A percentile compares a stretch with the other conserved stretches of the same genome.
phyloP scores from a whole-genome alignment of 2,797 vertebrate genomes.

The Lepus townsendii region DNA sequence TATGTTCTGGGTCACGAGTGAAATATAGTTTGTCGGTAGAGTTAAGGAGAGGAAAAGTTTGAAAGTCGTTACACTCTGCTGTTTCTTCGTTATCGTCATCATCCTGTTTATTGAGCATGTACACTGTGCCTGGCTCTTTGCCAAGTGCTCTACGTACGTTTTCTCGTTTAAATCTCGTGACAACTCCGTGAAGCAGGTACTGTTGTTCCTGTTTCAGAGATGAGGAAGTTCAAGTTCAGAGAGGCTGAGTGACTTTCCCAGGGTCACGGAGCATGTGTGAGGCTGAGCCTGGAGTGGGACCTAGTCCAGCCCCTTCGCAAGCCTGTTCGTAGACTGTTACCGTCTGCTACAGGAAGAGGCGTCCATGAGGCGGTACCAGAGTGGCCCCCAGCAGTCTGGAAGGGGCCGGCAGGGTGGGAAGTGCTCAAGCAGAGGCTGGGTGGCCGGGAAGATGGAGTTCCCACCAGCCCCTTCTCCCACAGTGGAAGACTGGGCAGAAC shows the following conservation, averaged over 20 bases:
- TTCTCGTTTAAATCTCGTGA: slow-evolving; percentile 9
- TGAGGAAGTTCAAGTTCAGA: neutral
- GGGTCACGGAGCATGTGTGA: neutral
- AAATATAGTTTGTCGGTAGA: neutral
- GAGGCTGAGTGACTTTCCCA: neutral
- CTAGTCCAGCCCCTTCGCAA: neutral
- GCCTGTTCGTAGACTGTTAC: neutral
- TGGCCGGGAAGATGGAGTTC: neutral
- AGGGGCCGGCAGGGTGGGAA: neutral
- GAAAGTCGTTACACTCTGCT: neutral
- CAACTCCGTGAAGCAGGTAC: neutral
- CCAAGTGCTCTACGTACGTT: neutral
- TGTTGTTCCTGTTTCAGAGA: slow-evolving; percentile 4
- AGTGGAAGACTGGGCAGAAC: neutral
- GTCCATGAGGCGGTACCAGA: neutral
- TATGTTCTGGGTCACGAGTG: neutral
- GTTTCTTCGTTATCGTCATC: neutral
- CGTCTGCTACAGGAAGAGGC: neutral
- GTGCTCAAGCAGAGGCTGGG: neutral
- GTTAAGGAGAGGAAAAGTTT: neutral
- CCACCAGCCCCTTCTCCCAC: neutral
- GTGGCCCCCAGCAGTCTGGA: neutral
- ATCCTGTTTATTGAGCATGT: neutral
- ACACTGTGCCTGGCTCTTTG: neutral
- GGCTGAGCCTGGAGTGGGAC: neutral